Evolutionary conservation across 2,113 vertebrate species (phyloP).

Genomic region (Scolopax mira): DNA sequence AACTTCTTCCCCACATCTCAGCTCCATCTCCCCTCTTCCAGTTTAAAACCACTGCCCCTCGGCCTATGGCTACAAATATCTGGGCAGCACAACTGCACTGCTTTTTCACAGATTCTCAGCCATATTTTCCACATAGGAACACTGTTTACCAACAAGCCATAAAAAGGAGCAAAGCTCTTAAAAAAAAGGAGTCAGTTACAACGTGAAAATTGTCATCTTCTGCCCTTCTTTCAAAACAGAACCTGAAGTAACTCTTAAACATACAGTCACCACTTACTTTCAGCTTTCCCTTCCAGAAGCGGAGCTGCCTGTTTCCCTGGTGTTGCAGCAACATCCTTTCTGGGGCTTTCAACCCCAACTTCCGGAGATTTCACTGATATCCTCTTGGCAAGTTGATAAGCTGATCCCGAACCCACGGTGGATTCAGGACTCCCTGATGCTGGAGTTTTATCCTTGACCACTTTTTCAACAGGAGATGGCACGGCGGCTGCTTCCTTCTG

Average conservation of each 20-base stretch:
- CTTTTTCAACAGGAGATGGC: not conserved
- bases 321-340: slow-evolving; percentile 8
- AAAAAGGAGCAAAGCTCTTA: not conserved
- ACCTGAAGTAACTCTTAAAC: not conserved
- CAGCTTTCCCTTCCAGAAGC: slow-evolving; percentile 32
- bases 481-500: slow-evolving; percentile 34
- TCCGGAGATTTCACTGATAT: not conserved
- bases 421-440: not conserved
- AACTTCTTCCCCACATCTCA: too few relatives aligned
- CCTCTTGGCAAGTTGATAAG: slow-evolving; percentile 2
- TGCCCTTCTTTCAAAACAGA: not conserved
- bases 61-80: too few relatives aligned
- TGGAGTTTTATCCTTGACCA: not conserved
- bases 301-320: slow-evolving; percentile 52
- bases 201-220: not conserved
- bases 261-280: slow-evolving; percentile 9
- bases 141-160: not conserved
- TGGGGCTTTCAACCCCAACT: not conserved
- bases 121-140: not conserved
- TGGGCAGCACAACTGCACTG: not conserved
- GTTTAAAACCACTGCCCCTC: too few relatives aligned
- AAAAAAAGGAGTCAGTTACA: not conserved
- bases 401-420: not conserved
- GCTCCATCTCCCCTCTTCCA: too few relatives aligned
- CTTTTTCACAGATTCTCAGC: not conserved